Conservation (phyloP, 2,888 invertebrate species). For the Malacosoma neustria region DNA sequence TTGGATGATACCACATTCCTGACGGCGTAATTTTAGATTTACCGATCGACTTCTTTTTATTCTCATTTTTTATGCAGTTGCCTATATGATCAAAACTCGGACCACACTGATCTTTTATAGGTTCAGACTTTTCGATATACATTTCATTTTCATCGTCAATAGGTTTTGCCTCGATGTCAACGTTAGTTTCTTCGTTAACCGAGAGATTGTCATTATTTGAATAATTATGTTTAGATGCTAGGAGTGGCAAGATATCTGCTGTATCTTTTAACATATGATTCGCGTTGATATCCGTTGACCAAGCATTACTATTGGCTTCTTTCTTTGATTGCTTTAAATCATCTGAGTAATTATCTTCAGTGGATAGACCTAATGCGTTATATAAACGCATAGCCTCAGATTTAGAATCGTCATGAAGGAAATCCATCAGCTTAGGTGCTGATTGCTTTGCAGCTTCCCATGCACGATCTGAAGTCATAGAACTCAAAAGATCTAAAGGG, state of each 20-base stretch:
- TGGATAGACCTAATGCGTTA: slow-evolving; percentile 54
- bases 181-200: slow-evolving; percentile 32
- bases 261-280: background rate
- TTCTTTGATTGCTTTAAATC: slow-evolving; percentile 46
- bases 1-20: slow-evolving; percentile 65
- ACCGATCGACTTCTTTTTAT: slow-evolving; percentile 41
- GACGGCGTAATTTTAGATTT: slow-evolving; percentile 50
- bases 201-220: slow-evolving; percentile 26
- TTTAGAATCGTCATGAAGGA: slow-evolving; percentile 61
- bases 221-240: too few relatives aligned
- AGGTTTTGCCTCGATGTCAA: slow-evolving; percentile 30
- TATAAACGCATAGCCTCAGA: slow-evolving; percentile 65
- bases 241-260: too few relatives aligned
- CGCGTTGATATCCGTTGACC: slow-evolving; percentile 18
- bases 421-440: slow-evolving; percentile 65
- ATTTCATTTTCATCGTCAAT: slow-evolving; percentile 18
- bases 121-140: slow-evolving; percentile 6
- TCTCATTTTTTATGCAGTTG: slow-evolving; percentile 51
- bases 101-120: slow-evolving; percentile 41
- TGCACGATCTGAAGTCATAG: slow-evolving; percentile 61
- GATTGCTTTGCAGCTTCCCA: slow-evolving; percentile 71
- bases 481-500: slow-evolving; percentile 44
- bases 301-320: slow-evolving; percentile 32
- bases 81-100: slow-evolving; percentile 59
- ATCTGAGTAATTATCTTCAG: slow-evolving; percentile 40